These are phyloP conservation scores for Parauchenoglanis punctatus DNA, from an alignment of 2,797 vertebrate genomes.

Conservation along the genomic window DNA sequence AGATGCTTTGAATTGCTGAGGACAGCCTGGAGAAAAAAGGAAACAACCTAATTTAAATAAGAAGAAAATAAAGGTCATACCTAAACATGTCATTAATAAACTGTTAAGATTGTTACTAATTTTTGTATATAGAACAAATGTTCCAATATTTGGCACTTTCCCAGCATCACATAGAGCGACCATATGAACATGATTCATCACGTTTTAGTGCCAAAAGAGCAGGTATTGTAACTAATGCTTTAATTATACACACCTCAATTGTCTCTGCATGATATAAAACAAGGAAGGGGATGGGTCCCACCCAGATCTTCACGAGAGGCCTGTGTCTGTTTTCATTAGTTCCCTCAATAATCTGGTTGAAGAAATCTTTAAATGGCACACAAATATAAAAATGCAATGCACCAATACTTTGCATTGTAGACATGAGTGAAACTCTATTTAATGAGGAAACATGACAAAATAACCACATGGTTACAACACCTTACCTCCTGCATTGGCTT, in stretches of 20 bases:
- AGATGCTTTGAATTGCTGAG: constrained; percentile 79
- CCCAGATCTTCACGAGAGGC: constrained; percentile 60
- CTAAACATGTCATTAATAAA: background rate
- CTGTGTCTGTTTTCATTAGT: constrained; percentile 60
- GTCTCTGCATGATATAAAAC: constrained; percentile 62
- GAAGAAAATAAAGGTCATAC: background rate
- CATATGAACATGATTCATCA: constrained; percentile 27
- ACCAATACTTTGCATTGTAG: background rate
- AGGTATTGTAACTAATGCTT: background rate
- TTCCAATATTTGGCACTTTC: background rate
- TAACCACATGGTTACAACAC: background rate
- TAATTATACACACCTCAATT: constrained; percentile 57
- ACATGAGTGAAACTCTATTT: background rate
- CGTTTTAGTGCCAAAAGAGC: background rate
- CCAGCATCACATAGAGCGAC: background rate
- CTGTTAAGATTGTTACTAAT: background rate
- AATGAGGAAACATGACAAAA: background rate
- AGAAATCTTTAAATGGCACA: constrained; percentile 58
- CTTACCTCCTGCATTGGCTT: constrained; percentile 59
- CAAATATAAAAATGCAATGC: background rate
- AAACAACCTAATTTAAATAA: constrained; percentile 5
- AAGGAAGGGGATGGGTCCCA: constrained; percentile 62
- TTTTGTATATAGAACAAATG: constrained; percentile 2
- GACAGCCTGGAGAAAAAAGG: constrained; percentile 67
- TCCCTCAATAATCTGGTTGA: constrained; percentile 60